Conservation (phyloP, 2,113 vertebrate species). For the Panurus biarmicus region DNA sequence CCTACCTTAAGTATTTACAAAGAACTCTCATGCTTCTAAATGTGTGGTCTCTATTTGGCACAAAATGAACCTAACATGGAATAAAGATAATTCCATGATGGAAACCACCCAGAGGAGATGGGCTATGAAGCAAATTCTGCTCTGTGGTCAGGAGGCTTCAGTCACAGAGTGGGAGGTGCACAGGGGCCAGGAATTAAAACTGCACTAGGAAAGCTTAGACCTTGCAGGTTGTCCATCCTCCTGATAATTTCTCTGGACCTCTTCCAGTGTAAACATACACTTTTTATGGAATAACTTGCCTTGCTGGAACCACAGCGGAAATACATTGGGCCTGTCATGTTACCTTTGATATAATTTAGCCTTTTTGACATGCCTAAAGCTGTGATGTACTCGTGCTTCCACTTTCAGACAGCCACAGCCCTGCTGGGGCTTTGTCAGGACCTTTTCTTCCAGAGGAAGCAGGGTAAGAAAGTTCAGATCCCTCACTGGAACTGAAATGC, state of each 20-base stretch:
- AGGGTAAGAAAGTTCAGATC: neutral
- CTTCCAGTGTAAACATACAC: neutral
- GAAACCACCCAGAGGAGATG: neutral
- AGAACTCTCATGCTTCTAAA: neutral
- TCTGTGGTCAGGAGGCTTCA: neutral
- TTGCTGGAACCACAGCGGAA: neutral
- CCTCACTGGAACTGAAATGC: neutral
- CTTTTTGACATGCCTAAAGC: neutral
- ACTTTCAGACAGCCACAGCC: neutral
- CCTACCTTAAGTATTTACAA: neutral
- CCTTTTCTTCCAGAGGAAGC: neutral
- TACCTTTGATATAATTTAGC: neutral
- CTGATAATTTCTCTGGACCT: neutral
- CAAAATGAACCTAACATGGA: neutral
- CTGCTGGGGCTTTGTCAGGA: neutral
- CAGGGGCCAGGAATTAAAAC: neutral
- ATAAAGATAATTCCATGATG: neutral
- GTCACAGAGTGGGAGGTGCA: neutral
- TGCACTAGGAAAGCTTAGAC: neutral
- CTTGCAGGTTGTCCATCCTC: neutral
- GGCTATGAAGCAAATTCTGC: neutral
- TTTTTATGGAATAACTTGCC: neutral
- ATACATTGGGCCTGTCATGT: fast-evolving
- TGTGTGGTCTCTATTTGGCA: neutral
- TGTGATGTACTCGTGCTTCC: neutral